Evolutionary conservation across 30 jellyfish, hydroid and myxozoan genomes (phyloP), one percentile per base, ranked within the genome.

Genomic region (Aurelia coerulea): DNA sequence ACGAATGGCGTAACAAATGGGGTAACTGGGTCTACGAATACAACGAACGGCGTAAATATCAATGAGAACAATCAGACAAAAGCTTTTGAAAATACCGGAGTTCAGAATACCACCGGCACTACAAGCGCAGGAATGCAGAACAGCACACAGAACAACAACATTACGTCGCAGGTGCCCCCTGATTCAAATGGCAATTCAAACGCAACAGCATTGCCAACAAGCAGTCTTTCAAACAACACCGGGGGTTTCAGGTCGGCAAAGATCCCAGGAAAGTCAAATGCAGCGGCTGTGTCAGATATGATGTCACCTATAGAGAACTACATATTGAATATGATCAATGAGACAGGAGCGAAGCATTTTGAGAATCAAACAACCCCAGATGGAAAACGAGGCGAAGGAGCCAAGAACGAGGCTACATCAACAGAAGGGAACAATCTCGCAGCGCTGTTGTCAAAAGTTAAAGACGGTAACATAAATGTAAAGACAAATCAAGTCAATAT

Each of bases 231-330:
- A 29, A 80, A 80, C 34, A 39, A 15, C 32, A 80, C 74, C 64
- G 63, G 72, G 5, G 90, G 90, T 4, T 80, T 80, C 81, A 64
- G 81, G 73, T 83, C 92, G 54, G 79, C 63, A 39, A 70, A 60
- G 23, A 62, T 83, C 52, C 92, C 92, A 1, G 92, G 86, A 2
- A 75, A 49, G 31, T 71, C 92, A 5, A 62, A 39, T 12, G 92
- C 92, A 1, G 60, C 92, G 7, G 92, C 92, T 31, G 92, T 83
- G 4, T 83, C 92, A 4, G 92, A 83, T 31, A 72, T 83, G 92
- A 83, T 83, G 92, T 83, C 92, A 23, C 92, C 92, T 14, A 52
- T 83, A 51, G 92, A 83, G 80, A 83, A 83, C 51, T 83, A 83
- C 84, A 83, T 83, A 17, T 46, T 83, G 73, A 71, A 83, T 52